A percentile compares a stretch with the other conserved stretches of the same genome.
Evolutionary conservation across 2,888 invertebrate genomes (phyloP).

Genomic region (Netelia virgata): DNA sequence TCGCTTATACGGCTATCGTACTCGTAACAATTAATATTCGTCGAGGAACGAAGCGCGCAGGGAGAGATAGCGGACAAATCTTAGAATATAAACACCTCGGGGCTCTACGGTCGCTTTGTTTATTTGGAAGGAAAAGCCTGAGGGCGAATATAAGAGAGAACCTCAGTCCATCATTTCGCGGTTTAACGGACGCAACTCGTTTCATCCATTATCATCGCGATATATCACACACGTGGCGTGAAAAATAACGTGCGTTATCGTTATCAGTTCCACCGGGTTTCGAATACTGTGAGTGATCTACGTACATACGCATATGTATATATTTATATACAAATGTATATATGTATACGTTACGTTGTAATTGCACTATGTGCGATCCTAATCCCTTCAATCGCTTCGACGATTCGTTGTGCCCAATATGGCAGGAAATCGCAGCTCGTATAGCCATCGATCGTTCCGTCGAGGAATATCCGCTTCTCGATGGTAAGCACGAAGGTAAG

Average conservation of each 20-base stretch:
- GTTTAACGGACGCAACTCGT: conserved; percentile 13
- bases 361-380: conserved; percentile 19
- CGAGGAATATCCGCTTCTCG: conserved; percentile 15
- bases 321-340: no score
- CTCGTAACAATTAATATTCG: conserved; percentile 17
- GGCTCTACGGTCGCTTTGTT: conserved; percentile 33
- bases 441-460: conserved; percentile 30
- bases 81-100: not conserved
- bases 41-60: not conserved
- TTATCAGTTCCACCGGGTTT: not conserved
- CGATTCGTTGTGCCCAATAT: not conserved
- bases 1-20: conserved; percentile 22
- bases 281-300: not conserved
- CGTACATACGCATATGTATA: no score
- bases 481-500: conserved; percentile 10
- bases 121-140: conserved; percentile 30
- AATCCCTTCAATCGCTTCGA: not conserved
- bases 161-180: conserved; percentile 19
- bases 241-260: not conserved
- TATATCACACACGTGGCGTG: not conserved
- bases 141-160: not conserved
- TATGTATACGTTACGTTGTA: no score
- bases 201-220: conserved; percentile 13
- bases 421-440: conserved; percentile 24
- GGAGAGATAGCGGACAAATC: not conserved